These are phyloP conservation scores for Drosophila sucinea DNA, from an alignment of 1,140 invertebrate genomes.

Conservation along the genomic window DNA sequence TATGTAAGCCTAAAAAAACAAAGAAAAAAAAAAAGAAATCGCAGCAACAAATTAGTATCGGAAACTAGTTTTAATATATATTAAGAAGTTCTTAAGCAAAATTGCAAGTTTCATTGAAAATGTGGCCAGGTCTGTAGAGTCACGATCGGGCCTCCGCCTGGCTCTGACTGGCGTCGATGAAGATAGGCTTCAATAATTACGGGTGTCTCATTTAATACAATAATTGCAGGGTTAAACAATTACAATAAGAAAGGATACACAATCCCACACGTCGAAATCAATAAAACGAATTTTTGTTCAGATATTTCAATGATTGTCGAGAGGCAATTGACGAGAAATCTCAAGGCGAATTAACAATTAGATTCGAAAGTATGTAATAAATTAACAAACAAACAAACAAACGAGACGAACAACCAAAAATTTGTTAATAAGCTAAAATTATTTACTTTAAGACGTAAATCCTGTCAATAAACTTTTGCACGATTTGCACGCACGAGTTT, in stretches of 20 bases:
- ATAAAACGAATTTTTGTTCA: slow-evolving; percentile 34
- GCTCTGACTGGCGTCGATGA: background rate
- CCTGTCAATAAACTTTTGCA: slow-evolving; percentile 69
- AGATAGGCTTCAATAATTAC: slow-evolving; percentile 56
- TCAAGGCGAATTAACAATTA: slow-evolving; percentile 41
- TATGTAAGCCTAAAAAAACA: background rate
- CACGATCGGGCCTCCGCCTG: background rate
- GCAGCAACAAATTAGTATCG: background rate
- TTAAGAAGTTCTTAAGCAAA: background rate
- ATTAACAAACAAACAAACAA: slow-evolving; percentile 44
- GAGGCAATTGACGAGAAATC: slow-evolving; percentile 17
- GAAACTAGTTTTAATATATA: background rate
- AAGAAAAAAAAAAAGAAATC: background rate
- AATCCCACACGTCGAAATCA: slow-evolving; percentile 36
- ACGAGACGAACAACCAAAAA: slow-evolving; percentile 26
- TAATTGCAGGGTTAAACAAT: slow-evolving; percentile 38
- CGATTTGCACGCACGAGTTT: slow-evolving; percentile 55
- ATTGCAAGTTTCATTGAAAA: slow-evolving; percentile 6
- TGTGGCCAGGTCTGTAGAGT: slow-evolving; percentile 25
- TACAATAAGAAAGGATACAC: slow-evolving; percentile 43
- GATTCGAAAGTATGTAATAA: slow-evolving; percentile 53
- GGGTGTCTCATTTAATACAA: slow-evolving; percentile 33
- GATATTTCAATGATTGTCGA: slow-evolving; percentile 34
- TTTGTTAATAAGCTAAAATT: slow-evolving; percentile 43
- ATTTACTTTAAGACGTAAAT: slow-evolving; percentile 58